phyloP scores from a whole-genome alignment of 2,797 vertebrate species.

The Cheirogaleus major region DNA sequence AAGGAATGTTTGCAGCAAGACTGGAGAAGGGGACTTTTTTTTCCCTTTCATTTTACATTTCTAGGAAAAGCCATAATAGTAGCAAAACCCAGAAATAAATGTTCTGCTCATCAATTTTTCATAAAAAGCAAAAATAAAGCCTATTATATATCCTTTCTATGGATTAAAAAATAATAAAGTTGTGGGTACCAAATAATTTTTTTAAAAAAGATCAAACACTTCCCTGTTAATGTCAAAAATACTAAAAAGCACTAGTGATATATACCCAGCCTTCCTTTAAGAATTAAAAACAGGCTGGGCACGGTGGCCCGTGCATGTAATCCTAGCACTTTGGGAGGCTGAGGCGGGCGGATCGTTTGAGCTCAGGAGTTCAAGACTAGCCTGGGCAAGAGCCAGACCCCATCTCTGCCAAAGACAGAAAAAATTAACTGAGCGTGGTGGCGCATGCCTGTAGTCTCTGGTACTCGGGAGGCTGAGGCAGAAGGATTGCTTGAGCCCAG shows the following conservation, averaged over 20 bases:
- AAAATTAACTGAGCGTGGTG: too few relatives aligned
- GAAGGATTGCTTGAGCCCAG: too few relatives aligned
- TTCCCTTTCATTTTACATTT: constrained; percentile 26
- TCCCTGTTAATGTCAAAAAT: not conserved
- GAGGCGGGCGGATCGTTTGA: too few relatives aligned
- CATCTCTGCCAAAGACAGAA: too few relatives aligned
- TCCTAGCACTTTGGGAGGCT: too few relatives aligned
- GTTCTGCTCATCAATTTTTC: constrained; percentile 26
- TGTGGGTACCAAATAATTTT: not conserved
- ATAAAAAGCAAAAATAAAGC: constrained; percentile 3
- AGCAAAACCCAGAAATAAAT: constrained; percentile 4
- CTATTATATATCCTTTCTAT: not conserved
- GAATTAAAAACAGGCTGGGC: not conserved
- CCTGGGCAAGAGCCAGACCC: too few relatives aligned
- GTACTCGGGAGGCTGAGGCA: too few relatives aligned
- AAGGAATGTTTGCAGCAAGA: not conserved
- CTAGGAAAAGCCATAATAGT: not conserved
- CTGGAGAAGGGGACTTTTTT: not conserved
- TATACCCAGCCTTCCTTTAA: not conserved
- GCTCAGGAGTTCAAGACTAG: too few relatives aligned
- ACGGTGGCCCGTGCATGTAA: too few relatives aligned
- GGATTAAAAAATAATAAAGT: not conserved
- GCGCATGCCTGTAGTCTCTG: too few relatives aligned
- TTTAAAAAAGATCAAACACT: not conserved
- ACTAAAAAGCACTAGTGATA: not conserved